Evolutionary conservation across 2,888 invertebrate genomes (phyloP).

Genomic region (Mystacides longicornis): DNA sequence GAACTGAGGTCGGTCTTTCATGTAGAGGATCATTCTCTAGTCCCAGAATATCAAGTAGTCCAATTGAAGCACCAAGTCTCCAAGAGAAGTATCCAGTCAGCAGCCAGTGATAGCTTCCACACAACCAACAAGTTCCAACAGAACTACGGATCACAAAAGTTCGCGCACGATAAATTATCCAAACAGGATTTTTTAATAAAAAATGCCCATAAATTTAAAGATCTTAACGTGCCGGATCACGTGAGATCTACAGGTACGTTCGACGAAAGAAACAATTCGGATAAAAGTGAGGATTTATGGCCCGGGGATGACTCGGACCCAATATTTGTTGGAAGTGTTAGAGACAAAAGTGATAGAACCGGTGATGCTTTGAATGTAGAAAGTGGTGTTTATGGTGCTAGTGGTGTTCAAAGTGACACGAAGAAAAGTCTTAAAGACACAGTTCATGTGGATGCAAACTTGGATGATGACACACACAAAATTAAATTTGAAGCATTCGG

Average conservation of each 20-base stretch:
- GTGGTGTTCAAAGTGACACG: conserved; percentile 1
- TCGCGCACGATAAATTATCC: conserved; percentile 38
- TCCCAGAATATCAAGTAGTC: conserved; percentile 80
- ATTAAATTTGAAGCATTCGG: conserved; percentile 78
- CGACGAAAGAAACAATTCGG: background rate
- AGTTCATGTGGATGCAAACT: conserved; percentile 36
- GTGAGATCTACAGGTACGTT: background rate
- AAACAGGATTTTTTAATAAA: conserved; percentile 38
- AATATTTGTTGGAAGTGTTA: conserved; percentile 31
- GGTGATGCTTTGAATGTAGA: conserved; percentile 30
- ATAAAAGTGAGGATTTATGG: background rate
- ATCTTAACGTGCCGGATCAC: background rate
- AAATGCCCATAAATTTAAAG: conserved; percentile 38
- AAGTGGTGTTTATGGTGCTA: conserved; percentile 3
- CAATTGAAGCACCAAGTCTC: conserved; percentile 59
- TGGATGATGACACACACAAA: conserved; percentile 50
- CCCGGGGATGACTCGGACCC: conserved; percentile 9
- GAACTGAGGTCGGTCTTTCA: conserved; percentile 80
- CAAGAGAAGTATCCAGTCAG: conserved; percentile 40
- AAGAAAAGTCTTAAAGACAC: conserved; percentile 31
- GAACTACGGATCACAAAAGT: conserved; percentile 15
- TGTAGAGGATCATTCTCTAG: conserved; percentile 67
- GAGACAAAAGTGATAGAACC: conserved; percentile 19
- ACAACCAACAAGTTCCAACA: conserved; percentile 29
- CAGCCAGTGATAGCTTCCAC: conserved; percentile 29